These are phyloP conservation scores for Amphipoea lucens DNA, from an alignment of 2,888 invertebrate genomes.

Conservation along the genomic window DNA sequence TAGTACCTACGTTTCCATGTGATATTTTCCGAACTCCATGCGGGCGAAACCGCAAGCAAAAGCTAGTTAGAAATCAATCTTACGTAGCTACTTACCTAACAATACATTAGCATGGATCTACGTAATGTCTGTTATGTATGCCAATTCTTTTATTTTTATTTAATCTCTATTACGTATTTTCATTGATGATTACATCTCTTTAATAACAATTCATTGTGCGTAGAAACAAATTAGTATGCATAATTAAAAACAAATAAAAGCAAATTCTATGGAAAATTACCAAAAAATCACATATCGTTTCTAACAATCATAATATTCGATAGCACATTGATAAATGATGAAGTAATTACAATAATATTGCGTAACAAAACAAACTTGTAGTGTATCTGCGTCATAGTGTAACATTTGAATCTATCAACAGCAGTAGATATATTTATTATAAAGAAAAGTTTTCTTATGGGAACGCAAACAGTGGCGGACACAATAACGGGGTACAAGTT, in stretches of 20 bases:
- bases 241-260: not conserved
- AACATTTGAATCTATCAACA: conserved; percentile 54
- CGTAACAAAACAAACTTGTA: conserved; percentile 3
- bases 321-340: conserved; percentile 23
- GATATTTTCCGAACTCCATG: not conserved
- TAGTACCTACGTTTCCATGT: not conserved
- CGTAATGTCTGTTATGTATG: conserved; percentile 19
- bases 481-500: conserved; percentile 85
- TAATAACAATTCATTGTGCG: not conserved
- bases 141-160: not conserved
- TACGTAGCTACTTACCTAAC: not conserved
- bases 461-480: conserved; percentile 75
- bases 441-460: conserved; percentile 77
- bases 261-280: conserved; percentile 34
- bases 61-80: not conserved
- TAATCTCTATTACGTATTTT: conserved; percentile 18
- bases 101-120: not conserved
- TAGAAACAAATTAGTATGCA: not conserved
- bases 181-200: conserved; percentile 27
- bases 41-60: not conserved
- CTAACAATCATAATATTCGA: conserved; percentile 15
- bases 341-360: conserved; percentile 7
- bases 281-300: conserved; percentile 4
- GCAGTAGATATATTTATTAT: conserved; percentile 72
- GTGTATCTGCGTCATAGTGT: conserved; percentile 6